phyloP scores from a whole-genome alignment of 2,888 invertebrate genomes.

The Tryphoninae sp. region DNA sequence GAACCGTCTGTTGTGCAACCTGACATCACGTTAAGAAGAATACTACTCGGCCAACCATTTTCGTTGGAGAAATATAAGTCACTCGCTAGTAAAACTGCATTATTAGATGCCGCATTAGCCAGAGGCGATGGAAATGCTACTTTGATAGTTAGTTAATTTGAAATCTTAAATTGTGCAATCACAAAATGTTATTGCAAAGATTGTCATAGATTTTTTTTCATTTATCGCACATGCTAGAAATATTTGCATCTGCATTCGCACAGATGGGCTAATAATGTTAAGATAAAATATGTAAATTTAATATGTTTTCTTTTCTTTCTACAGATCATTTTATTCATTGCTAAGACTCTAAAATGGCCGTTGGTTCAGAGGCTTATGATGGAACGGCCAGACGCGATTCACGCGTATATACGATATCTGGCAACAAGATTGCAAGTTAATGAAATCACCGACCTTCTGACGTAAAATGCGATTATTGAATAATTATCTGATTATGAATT shows the following conservation, averaged over 20 bases:
- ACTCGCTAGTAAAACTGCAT: slow-evolving; percentile 85
- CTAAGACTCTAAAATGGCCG: slow-evolving; percentile 87
- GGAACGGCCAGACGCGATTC: slow-evolving; percentile 87
- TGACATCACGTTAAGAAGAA: slow-evolving; percentile 82
- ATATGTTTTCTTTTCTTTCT: slow-evolving; percentile 64
- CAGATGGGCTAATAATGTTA: neutral
- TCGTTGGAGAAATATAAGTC: slow-evolving; percentile 83
- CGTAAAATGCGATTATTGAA: slow-evolving; percentile 82
- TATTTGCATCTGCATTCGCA: neutral
- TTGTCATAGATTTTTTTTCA: slow-evolving; percentile 19
- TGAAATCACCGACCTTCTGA: slow-evolving; percentile 88
- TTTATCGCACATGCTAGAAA: neutral
- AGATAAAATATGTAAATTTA: neutral
- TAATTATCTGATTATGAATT: slow-evolving; percentile 47
- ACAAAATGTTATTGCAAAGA: slow-evolving; percentile 14
- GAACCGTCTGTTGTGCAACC: slow-evolving; percentile 76
- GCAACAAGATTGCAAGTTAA: slow-evolving; percentile 85
- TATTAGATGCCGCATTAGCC: slow-evolving; percentile 87
- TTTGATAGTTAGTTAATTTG: slow-evolving; percentile 83
- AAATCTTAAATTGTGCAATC: slow-evolving; percentile 46
- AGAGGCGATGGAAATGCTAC: slow-evolving; percentile 91
- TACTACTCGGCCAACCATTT: slow-evolving; percentile 82
- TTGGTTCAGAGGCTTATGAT: slow-evolving; percentile 87
- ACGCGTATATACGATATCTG: slow-evolving; percentile 89
- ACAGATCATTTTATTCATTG: slow-evolving; percentile 89